These are phyloP conservation scores for Melanogrammus aeglefinus DNA, from an alignment of 2,797 vertebrate genomes.

Conservation along the genomic window DNA sequence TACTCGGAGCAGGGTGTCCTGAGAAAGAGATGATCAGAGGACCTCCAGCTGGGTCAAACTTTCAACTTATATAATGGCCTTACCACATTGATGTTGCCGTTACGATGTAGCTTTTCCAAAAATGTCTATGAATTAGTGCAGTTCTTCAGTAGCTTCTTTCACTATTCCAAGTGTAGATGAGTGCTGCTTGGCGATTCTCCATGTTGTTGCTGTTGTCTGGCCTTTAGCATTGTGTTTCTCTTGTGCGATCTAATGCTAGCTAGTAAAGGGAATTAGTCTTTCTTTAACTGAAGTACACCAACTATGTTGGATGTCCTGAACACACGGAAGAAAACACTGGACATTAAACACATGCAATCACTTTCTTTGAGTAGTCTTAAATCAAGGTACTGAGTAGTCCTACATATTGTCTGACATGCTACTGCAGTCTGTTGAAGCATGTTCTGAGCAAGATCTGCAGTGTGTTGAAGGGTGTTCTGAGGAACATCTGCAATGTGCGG, in stretches of 20 bases:
- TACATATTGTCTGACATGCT: not conserved
- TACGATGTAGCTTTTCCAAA: slow-evolving; percentile 42
- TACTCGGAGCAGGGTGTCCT: not conserved
- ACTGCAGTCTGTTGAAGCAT: not conserved
- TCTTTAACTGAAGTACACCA: slow-evolving; percentile 37
- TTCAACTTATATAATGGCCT: slow-evolving; percentile 48
- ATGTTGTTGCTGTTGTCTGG: slow-evolving; percentile 48
- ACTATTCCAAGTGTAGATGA: slow-evolving; percentile 49
- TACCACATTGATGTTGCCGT: slow-evolving; percentile 51
- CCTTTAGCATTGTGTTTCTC: slow-evolving; percentile 57
- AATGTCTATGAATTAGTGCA: slow-evolving; percentile 44
- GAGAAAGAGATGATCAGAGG: slow-evolving; percentile 4
- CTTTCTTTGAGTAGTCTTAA: slow-evolving; percentile 26
- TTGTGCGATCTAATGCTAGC: slow-evolving; percentile 47
- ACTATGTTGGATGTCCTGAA: slow-evolving; percentile 30
- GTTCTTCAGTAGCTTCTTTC: slow-evolving; percentile 55
- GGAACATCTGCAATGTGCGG: not conserved
- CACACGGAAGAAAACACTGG: slow-evolving; percentile 54
- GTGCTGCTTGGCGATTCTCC: slow-evolving; percentile 52
- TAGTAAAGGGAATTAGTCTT: slow-evolving; percentile 42
- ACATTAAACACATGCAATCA: slow-evolving; percentile 48
- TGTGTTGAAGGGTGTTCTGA: not conserved
- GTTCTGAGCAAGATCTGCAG: slow-evolving; percentile 8
- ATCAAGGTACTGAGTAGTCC: slow-evolving; percentile 19
- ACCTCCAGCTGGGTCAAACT: slow-evolving; percentile 24